A percentile compares a stretch with the other conserved stretches of the same genome.
phyloP scores from a whole-genome alignment of 30 jellyfish, hydroid and myxozoan genomes.

The Cassiopea andromeda region DNA sequence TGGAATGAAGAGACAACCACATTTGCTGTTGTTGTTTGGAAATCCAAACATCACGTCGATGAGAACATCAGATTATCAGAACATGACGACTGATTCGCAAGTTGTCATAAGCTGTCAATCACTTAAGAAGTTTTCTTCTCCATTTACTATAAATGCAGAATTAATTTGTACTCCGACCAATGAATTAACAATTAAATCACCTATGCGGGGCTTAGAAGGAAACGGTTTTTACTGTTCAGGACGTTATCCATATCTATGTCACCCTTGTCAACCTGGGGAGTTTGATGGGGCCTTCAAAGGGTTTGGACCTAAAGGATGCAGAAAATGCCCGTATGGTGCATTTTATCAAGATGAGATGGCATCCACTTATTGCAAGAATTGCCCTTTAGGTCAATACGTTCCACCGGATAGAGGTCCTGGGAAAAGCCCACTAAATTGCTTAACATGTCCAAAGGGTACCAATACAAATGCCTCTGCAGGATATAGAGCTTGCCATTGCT shows the following conservation, averaged over 20 bases:
- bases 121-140: not conserved
- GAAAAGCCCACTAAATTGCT: constrained; percentile 43
- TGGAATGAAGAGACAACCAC: too few species aligned
- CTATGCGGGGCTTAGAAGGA: not conserved
- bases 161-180: not conserved
- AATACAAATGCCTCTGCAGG: constrained; percentile 53
- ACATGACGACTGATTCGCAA: not conserved
- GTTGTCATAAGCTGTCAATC: not conserved
- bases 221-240: not conserved
- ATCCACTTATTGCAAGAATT: constrained; percentile 36
- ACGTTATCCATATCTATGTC: not conserved
- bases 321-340: not conserved
- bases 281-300: not conserved
- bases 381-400: constrained; percentile 68
- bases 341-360: constrained; percentile 29
- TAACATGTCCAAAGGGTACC: constrained; percentile 69
- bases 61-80: not conserved
- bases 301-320: not conserved
- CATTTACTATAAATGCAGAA: not conserved
- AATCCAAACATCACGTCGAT: too few species aligned
- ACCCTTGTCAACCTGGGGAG: not conserved
- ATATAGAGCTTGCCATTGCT: constrained; percentile 44
- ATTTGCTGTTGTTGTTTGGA: too few species aligned
- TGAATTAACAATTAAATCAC: not conserved
- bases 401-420: constrained; percentile 55